Base-by-base conservation (phyloP, 2,797 vertebrate species). In the Atherinosoma microstoma region DNA sequence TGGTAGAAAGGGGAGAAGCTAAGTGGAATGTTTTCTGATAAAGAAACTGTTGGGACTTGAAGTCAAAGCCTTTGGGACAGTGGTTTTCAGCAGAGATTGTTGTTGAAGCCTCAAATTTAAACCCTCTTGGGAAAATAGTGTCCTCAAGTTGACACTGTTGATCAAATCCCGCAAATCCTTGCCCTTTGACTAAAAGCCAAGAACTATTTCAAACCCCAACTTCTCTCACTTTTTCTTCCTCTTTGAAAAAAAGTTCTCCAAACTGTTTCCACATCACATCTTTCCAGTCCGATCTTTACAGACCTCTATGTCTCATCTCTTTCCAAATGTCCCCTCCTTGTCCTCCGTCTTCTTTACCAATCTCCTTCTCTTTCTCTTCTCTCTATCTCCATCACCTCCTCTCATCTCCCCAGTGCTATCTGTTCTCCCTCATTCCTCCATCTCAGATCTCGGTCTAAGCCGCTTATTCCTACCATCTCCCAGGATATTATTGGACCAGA, bases 401-500 rank as follows among this genome's bases (percentile, higher is more conserved):
- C 88, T 90, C 86, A 92, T 90, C 87, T 87, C 81, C 73, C 82
- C 76, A 51, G 64, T 34, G 7, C 87, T 82, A 86, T 90, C 87
- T 87, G 76, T 86, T 79, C 72, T 81, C 80, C 76, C 72, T 77
- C 87, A 85, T 75, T 81, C 85, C 71, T 76, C 85, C 91, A 95
- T 94, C 91, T 94, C 85, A 90, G 89, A 92, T 93, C 84, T 90
- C 15, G 61, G 82, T 83, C 79, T 93, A 93, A 93, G 92, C 91
- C 53, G 92, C 91, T 93, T 94, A 93, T 90, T 91, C 83, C 86
- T 88, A 83, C 92, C 91, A 91, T 92, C 91, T 91, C 80, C 87
- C 82, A 70, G 86, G 91, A 92, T 90, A 83, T 92, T 89, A 91
- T 85, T 89, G 90, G 94, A 94, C 94, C 94, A 91, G 93, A 94